Evolutionary conservation across 2,113 vertebrate species (phyloP), one percentile per base, ranked within the genome.

Genomic region (Equus quagga): DNA sequence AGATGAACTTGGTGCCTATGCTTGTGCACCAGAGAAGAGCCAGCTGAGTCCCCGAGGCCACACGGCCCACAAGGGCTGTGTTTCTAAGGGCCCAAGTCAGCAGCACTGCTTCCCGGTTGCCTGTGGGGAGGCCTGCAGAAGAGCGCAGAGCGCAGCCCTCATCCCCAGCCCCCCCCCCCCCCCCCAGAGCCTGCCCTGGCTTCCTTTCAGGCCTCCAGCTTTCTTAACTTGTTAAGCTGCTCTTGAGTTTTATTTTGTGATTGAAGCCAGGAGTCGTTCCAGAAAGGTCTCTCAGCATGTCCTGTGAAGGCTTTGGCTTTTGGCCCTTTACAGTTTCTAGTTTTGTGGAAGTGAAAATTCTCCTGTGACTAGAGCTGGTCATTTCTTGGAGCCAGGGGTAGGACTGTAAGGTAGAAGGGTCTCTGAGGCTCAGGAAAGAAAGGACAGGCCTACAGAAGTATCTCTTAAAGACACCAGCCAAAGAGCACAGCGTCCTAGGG

Each of bases 111-210:
- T 86, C 41, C 6, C 8, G 65, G 41, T 33, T 41, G 19, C n/a
- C 94, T 33, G 11, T 28, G 23, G 49, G 41, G 15, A 31, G 56
- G 36, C 62, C 80, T 46, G 76, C 13, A 2, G 33, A 36, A 82
- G 76, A 26, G n/a, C 13, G 26, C 36, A 5, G 0, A 31, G 51
- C 17, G 0, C 0, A 9, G 44, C 51, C 3, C 36, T 1, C 0
- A 14, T 4, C 26, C 83, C 64, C 33, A 1, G 36, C 84, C 33
- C 36, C 5, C 36, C 36, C 36, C 36, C 36, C 36, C 36, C 36
- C 36, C n/a, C 70, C 33, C 26, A 12, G 9, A 65, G 24, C 33
- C 86, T 62, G 31, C 67, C 36, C 90, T n/a, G 72, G 65, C 60
- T 3, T 75, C 67, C 31, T 76, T 58, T 58, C 67, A 17, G 1